These are phyloP conservation scores for Channallabes apus DNA, from an alignment of 2,797 vertebrate species.

Conservation along the genomic window DNA sequence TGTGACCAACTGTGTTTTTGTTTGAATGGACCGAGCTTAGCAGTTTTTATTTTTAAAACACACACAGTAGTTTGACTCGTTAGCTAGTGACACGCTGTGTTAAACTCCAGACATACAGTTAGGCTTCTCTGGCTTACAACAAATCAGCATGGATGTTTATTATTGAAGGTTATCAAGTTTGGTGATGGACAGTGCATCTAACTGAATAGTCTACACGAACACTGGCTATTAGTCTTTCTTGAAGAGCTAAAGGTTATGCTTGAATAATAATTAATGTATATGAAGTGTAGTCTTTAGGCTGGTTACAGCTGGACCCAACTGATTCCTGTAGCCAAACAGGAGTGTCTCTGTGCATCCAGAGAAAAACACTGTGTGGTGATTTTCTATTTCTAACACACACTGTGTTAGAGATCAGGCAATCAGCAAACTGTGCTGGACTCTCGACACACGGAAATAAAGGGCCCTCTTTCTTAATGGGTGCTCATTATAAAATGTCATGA, in stretches of 20 bases:
- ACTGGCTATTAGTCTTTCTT: conserved; percentile 6
- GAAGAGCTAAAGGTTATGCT: background rate
- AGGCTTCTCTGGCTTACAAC: conserved; percentile 8
- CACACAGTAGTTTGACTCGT: conserved; percentile 4
- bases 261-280: background rate
- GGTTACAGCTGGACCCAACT: background rate
- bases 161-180: conserved; percentile 18
- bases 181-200: background rate
- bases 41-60: conserved; percentile 4
- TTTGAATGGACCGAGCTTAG: background rate
- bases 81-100: background rate
- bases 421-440: conserved; percentile 29
- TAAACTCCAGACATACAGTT: background rate
- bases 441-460: conserved; percentile 31
- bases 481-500: conserved; percentile 37
- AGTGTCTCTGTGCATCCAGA: background rate
- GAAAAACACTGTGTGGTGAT: background rate
- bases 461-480: conserved; percentile 18
- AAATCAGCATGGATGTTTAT: conserved; percentile 8
- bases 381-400: background rate
- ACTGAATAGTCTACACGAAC: conserved; percentile 7
- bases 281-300: conserved; percentile 1
- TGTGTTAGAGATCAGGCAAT: conserved; percentile 42
- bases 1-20: conserved; percentile 6
- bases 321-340: background rate